phyloP scores from a whole-genome alignment of 2,797 vertebrate genomes.

The Helicolenus hilgendorfi region DNA sequence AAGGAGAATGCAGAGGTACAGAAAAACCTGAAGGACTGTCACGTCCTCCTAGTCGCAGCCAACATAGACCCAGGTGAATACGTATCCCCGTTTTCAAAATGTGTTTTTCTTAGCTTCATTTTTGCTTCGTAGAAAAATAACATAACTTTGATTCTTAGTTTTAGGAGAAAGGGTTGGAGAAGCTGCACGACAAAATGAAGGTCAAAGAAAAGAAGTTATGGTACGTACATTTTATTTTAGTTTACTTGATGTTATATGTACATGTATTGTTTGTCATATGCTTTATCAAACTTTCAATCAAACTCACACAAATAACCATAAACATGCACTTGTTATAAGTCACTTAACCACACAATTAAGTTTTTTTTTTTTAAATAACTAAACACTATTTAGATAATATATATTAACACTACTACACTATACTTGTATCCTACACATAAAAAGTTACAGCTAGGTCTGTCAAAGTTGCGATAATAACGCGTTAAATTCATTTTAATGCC shows the following conservation, averaged over 20 bases:
- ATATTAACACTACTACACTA: too few relatives aligned
- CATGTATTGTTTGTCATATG: not conserved
- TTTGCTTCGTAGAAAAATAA: not conserved
- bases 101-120: not conserved
- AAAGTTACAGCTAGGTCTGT: not conserved
- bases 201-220: constrained; percentile 84
- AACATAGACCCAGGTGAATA: constrained; percentile 87
- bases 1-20: constrained; percentile 82
- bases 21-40: constrained; percentile 85
- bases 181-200: constrained; percentile 71
- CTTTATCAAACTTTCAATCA: not conserved
- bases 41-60: constrained; percentile 78
- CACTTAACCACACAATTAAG: not conserved
- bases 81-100: not conserved
- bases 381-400: too few relatives aligned
- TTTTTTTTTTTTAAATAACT: not conserved
- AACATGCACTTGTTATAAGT: not conserved
- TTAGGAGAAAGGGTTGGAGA: constrained; percentile 82
- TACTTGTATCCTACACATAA: not conserved
- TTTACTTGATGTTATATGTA: not conserved
- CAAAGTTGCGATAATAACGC: too few relatives aligned
- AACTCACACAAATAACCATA: not conserved
- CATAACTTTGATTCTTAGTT: constrained; percentile 69
- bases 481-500: too few relatives aligned
- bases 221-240: constrained; percentile 67